Percentiles rank a stretch among this genome's conserved stretches.
These are phyloP conservation scores for Rhynchonycteris naso DNA, from an alignment of 2,797 vertebrate genomes.

Conservation along the genomic window DNA sequence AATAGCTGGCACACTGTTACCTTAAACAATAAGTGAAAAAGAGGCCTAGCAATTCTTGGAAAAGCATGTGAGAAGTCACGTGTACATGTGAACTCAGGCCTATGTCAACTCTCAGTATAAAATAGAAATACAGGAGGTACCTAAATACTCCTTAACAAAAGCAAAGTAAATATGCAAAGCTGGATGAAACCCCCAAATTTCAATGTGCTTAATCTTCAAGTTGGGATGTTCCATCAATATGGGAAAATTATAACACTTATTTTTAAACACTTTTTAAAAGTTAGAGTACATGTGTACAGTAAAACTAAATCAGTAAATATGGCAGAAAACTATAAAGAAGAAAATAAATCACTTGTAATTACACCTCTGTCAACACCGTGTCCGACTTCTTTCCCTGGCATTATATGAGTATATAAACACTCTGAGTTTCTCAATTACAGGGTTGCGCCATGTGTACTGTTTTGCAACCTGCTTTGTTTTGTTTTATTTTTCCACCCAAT, in stretches of 20 bases:
- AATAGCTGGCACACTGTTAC: neutral
- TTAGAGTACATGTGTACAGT: neutral
- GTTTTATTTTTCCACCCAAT: constrained; percentile 4
- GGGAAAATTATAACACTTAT: neutral
- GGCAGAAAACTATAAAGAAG: neutral
- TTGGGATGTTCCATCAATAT: neutral
- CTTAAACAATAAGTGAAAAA: constrained; percentile 39
- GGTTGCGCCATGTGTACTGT: neutral
- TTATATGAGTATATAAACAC: neutral
- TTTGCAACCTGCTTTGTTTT: constrained; percentile 28
- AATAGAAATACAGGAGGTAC: constrained; percentile 17
- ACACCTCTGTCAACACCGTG: neutral
- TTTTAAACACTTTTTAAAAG: constrained; percentile 48
- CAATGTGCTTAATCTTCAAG: neutral
- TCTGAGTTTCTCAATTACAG: neutral
- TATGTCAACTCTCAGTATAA: constrained; percentile 47
- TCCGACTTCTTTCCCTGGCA: constrained; percentile 25
- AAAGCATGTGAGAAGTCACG: constrained; percentile 20
- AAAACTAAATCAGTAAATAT: neutral
- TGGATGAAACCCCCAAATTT: neutral
- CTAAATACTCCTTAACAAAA: constrained; percentile 41
- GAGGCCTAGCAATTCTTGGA: constrained; percentile 27
- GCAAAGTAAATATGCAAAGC: constrained; percentile 26
- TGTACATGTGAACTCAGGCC: neutral
- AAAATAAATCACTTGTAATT: constrained; percentile 36